Evolutionary conservation across 2,888 invertebrate species (phyloP), one percentile per base, ranked within the genome.

Genomic region (Hetaerina titia): DNA sequence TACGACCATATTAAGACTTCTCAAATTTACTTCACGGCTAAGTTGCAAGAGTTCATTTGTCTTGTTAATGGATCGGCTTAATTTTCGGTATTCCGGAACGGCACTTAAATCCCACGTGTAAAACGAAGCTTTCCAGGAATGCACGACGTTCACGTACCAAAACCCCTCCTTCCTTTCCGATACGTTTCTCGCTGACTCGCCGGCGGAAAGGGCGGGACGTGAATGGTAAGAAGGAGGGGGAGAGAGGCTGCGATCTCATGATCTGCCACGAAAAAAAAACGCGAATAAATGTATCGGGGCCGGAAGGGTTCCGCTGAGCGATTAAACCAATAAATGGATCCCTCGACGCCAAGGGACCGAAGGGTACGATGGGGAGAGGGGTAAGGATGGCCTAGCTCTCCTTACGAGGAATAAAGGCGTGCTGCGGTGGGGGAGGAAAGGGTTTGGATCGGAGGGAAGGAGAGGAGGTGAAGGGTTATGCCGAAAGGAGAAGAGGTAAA

Each of bases 301-400:
- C 89, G 57, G 56, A 89, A 89, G 22, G 89, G 58, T 11, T n/a
- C 57, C 57, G 22, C 89, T 58, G 22, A 22, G 57, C 89, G 89
- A 89, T 89, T 89, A 89, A 89, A 56, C 89, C n/a, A 56, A 92
- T 92, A 22, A 63, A 92, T 92, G 92, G 92, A 92, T 31, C 64
- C 64, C 45, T 45, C 90, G 25, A 74, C 19, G 89, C 56, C n/a
- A 58, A 89, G 81, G 81, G 81, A 31, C 56, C 19, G 58, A 89
- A 56, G 56, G 7, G 57, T 15, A 15, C 8, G 22, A n/a, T 19
- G 89, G 58, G n/a, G 57, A 22, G 57, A 58, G 56, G n/a, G 57
- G 22, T 22, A 81, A 31, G 81, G 89, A 58, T 13, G 60, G 15
- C 81, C 81, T n/a, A 45, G 19, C 17, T 22, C 69, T 7, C 69